Base-by-base conservation (phyloP, 2,797 vertebrate genomes). In the Enteromius viviparus region DNA sequence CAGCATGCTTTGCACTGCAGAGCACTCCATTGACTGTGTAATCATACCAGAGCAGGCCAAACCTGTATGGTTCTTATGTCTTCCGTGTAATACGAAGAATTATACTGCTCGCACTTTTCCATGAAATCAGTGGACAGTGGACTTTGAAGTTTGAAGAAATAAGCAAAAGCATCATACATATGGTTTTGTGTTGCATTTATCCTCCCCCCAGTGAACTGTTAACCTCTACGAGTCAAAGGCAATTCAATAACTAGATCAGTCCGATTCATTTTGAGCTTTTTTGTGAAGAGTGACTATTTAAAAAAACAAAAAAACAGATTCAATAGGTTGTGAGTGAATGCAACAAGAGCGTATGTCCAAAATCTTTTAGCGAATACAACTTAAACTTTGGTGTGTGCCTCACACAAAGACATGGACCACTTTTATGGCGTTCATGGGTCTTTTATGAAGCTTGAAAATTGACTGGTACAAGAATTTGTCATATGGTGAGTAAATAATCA, bases 21-120 rank as follows among this genome's bases (percentile, higher is more conserved):
- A 92, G 84, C 65, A 83, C 90, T 89, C 89, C 88, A 72, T 91
- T 90, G 87, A 86, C 92, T 93, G 91, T 92, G 92, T 93, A 93
- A 92, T 94, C 88, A 79, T 90, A 88, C 84, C 87, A 87, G 88
- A 93, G 88, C 85, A 87, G 87, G 84, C 89, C 82, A 85, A 49
- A 87, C 90, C 87, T 89, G 88, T 89, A 21, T 72, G 29, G 60
- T 34, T 60, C 29, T 76, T 42, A 76, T 14, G 58, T 60, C 1
- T 10, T 76, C 21, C 60, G 14, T 60, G 3, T 37, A 74, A 75
- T 80, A 72, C 62, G 40, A 75, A 75, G 21, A 76, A 37, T 40
- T 74, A 53, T 14, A 74, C 10, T 34, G 12, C 19, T 76, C 0
- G 0, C 14, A 40, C 32, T 23, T 76, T 40, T 15, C 53, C 12